These are phyloP conservation scores for Prinia subflava DNA, from an alignment of 2,113 vertebrate species.

Conservation along the genomic window DNA sequence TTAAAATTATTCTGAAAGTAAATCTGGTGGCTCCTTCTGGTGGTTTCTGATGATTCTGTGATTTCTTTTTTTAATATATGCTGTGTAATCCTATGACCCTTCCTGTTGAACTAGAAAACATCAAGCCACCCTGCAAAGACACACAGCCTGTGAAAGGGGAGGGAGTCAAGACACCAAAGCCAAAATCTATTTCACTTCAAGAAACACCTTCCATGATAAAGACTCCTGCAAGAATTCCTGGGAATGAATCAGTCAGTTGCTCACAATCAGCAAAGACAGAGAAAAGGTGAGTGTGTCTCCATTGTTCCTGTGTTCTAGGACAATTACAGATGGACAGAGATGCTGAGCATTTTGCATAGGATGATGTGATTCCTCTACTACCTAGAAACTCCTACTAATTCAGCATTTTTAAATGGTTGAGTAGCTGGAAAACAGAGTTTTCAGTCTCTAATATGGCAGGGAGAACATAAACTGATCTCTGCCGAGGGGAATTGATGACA, in stretches of 20 bases:
- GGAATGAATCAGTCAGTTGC: background rate
- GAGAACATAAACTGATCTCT: background rate
- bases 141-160: background rate
- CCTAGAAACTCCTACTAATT: background rate
- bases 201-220: background rate
- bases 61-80: background rate
- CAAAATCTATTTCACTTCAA: background rate
- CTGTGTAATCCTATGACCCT: background rate
- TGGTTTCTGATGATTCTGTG: background rate
- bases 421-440: background rate
- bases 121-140: background rate
- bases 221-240: background rate
- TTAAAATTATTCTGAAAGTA: background rate
- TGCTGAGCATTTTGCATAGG: background rate
- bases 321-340: background rate
- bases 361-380: background rate
- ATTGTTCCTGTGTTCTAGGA: background rate
- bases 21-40: background rate
- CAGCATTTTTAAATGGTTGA: background rate
- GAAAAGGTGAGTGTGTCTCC: background rate
- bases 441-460: background rate
- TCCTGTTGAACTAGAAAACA: slow-evolving; percentile 20
- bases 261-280: background rate
- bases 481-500: background rate
- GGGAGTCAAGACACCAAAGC: background rate